phyloP scores from a whole-genome alignment of 2,888 invertebrate species.

The Lycocerus yunnanus region DNA sequence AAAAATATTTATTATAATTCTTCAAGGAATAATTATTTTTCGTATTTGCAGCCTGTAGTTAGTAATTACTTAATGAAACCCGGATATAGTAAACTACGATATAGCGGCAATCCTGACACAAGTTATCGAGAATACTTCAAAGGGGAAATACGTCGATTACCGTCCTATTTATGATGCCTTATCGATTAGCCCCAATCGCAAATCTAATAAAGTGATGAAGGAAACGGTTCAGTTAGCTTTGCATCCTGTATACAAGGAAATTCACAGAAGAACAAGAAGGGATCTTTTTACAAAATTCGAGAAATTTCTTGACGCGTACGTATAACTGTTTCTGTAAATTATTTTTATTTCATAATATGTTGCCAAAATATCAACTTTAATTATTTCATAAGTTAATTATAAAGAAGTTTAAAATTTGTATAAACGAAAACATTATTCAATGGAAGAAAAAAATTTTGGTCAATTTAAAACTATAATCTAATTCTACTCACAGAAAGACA shows the following conservation, averaged over 20 bases:
- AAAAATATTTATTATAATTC: conserved; percentile 17
- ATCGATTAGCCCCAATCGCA: conserved; percentile 16
- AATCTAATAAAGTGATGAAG: conserved; percentile 22
- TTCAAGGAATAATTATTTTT: neutral
- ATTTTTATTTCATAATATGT: too few species aligned
- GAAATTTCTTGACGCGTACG: conserved; percentile 66
- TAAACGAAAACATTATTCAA: too few species aligned
- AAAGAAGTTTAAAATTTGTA: too few species aligned
- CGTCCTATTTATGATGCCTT: conserved; percentile 27
- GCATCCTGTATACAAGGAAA: conserved; percentile 48
- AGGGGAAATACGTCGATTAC: conserved; percentile 30
- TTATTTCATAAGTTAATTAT: too few species aligned
- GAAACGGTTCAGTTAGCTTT: conserved; percentile 21
- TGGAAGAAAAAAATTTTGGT: too few species aligned
- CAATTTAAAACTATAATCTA: neutral
- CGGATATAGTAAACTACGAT: conserved; percentile 21
- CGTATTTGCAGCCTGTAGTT: neutral
- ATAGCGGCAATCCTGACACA: conserved; percentile 16
- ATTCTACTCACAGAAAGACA: neutral
- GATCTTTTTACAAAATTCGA: conserved; percentile 67
- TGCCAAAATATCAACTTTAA: too few species aligned
- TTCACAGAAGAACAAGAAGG: conserved; percentile 66
- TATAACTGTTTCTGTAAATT: conserved; percentile 32
- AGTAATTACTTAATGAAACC: conserved; percentile 14
- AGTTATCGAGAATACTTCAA: conserved; percentile 22